Evolutionary conservation across 1,140 invertebrate genomes (phyloP), one percentile per base, ranked within the genome.

Genomic region (Epicauta chinensis): DNA sequence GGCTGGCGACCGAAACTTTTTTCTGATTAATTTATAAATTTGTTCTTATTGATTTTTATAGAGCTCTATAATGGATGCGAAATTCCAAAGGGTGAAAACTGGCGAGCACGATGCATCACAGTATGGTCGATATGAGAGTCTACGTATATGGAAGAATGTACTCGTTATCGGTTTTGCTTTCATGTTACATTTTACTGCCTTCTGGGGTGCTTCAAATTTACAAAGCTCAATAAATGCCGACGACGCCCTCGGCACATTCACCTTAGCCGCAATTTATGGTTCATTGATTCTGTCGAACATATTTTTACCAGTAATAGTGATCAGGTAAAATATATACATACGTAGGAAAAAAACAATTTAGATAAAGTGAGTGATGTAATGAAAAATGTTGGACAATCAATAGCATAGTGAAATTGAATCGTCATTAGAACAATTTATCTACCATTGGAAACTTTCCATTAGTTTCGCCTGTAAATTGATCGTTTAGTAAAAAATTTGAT

Each of bases 111-210:
- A 65, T 5, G 59, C 60, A 34, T 37, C 46, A 3, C 52, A 59
- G 15, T 64, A 53, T 16, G 23, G 17, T 1, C 14, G 72, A 65
- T 14, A 68, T 70, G 83, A 86, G 63, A 74, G 77, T 70, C 77
- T 77, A 72, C 72, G 82, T 9, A 87, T 88, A 56, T 77, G 82
- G 62, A 82, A 80, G 61, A 89, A 89, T 63, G 78, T 89, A 16
- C 63, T 86, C 16, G 73, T 86, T 13, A 78, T 91, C 10, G 84
- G 86, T 1, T 73, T 86, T 29, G 84, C 86, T 2, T 91, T 91
- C 66, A 84, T 89, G 76, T 74, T 90, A 31, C 81, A 89, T 31
- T 91, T 92, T 66, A 90, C 85, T 1, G 86, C 88, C 1, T 92
- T 89, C 67, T 86, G 89, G 71, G 84, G 86, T 1, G 79, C 88